Evolutionary conservation across 2,888 invertebrate species (phyloP).

Genomic region (Physocephala rufipes): DNA sequence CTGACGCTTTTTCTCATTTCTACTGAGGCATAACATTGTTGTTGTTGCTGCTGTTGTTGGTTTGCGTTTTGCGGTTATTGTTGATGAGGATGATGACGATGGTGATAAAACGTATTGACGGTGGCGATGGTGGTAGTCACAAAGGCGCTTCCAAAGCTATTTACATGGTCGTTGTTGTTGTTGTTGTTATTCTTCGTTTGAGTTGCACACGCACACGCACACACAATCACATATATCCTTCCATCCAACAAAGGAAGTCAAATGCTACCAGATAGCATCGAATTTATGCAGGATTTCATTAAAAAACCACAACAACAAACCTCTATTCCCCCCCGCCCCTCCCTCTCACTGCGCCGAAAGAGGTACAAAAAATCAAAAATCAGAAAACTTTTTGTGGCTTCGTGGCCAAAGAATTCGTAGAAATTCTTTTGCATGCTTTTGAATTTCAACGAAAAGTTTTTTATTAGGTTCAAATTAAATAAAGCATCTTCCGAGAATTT

Average conservation of each 20-base stretch:
- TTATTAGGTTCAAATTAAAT: conserved; percentile 18
- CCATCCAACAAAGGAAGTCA: conserved; percentile 17
- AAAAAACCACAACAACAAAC: conserved; percentile 1
- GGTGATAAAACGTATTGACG: too few species aligned
- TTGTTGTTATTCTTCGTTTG: not conserved
- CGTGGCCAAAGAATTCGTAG: conserved; percentile 18
- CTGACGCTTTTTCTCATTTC: conserved; percentile 6
- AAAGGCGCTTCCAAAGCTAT: too few species aligned
- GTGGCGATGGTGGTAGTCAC: not conserved
- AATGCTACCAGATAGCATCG: conserved; percentile 23
- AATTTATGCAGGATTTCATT: conserved; percentile 26
- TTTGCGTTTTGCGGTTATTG: not conserved
- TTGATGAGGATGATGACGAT: not conserved
- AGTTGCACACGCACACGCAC: not conserved
- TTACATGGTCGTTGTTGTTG: not conserved
- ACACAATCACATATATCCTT: not conserved
- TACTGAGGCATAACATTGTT: not conserved
- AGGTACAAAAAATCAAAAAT: not conserved
- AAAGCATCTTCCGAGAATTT: conserved; percentile 24
- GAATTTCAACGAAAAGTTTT: conserved; percentile 11
- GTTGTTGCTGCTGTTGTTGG: too few species aligned
- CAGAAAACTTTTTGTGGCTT: conserved; percentile 2
- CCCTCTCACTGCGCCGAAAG: not conserved
- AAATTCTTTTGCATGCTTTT: conserved; percentile 1
- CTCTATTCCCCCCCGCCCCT: too few species aligned